Evolutionary conservation across 2,113 vertebrate species (phyloP).

Genomic region (Echinops telfairi): DNA sequence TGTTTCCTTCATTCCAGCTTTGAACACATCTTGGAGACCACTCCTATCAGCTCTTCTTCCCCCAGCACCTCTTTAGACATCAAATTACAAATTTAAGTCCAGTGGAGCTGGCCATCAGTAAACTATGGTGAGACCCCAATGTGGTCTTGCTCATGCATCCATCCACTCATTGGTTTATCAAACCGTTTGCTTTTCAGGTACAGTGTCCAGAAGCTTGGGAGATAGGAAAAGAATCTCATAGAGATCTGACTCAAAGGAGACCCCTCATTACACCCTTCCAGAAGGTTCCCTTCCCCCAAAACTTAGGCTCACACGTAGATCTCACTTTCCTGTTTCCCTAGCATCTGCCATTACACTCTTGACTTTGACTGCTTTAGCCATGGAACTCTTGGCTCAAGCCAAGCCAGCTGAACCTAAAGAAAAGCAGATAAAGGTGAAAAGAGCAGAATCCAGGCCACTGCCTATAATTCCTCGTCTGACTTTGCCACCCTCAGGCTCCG

Average conservation of each 20-base stretch:
- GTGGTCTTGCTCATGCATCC: neutral
- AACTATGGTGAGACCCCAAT: neutral
- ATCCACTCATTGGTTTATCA: neutral
- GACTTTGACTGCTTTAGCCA: neutral
- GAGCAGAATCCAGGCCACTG: neutral
- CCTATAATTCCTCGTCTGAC: neutral
- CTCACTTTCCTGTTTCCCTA: neutral
- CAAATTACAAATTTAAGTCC: neutral
- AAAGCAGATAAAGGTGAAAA: conserved; percentile 11
- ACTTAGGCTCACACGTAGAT: neutral
- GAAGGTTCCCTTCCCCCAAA: neutral
- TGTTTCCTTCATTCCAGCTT: conserved; percentile 7
- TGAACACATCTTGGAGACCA: neutral
- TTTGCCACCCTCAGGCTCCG: neutral
- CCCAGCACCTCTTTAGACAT: conserved; percentile 17
- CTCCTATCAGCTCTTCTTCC: conserved; percentile 42
- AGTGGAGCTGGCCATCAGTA: neutral
- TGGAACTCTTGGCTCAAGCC: neutral
- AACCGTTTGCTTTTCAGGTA: neutral
- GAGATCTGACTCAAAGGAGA: neutral
- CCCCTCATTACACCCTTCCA: neutral
- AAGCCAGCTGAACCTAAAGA: neutral
- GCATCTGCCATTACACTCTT: neutral
- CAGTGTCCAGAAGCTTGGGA: neutral
- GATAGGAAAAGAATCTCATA: neutral